Evolutionary conservation across 2,797 vertebrate species (phyloP).

Genomic region (Periophthalmus magnuspinnatus): DNA sequence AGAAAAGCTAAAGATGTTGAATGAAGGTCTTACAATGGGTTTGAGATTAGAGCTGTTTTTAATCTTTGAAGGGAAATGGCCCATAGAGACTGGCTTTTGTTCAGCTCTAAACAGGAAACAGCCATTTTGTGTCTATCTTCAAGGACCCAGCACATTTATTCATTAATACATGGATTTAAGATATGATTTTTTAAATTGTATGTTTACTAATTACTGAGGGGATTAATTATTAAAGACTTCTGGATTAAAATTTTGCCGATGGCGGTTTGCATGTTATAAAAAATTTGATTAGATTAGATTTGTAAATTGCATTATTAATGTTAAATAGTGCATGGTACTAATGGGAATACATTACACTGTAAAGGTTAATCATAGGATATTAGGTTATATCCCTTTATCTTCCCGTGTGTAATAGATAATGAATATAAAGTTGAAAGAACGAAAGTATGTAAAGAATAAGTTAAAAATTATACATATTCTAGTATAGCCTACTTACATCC

Average conservation of each 20-base stretch:
- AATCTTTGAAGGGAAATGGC: slow-evolving; percentile 26
- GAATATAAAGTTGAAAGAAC: neutral
- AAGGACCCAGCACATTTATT: slow-evolving; percentile 33
- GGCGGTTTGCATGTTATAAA: no score
- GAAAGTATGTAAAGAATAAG: neutral
- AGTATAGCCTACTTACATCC: no score
- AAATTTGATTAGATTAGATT: neutral
- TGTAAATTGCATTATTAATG: neutral
- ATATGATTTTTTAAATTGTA: neutral
- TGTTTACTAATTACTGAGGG: no score
- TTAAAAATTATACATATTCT: no score
- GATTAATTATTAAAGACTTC: no score
- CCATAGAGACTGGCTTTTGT: slow-evolving; percentile 36
- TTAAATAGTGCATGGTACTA: neutral
- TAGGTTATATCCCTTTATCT: no score
- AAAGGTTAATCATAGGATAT: no score
- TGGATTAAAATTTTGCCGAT: no score
- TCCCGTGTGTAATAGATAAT: no score
- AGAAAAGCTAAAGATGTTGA: slow-evolving; percentile 10
- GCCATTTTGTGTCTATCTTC: slow-evolving; percentile 46
- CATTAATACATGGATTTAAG: slow-evolving; percentile 24
- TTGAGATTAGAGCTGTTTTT: slow-evolving; percentile 27
- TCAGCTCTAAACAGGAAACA: slow-evolving; percentile 46
- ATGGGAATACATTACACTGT: no score
- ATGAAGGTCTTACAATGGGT: slow-evolving; percentile 24